Percentiles rank a stretch among this genome's conserved stretches.
phyloP scores from a whole-genome alignment of 2,888 invertebrate genomes.

The Pedicia rivosa region DNA sequence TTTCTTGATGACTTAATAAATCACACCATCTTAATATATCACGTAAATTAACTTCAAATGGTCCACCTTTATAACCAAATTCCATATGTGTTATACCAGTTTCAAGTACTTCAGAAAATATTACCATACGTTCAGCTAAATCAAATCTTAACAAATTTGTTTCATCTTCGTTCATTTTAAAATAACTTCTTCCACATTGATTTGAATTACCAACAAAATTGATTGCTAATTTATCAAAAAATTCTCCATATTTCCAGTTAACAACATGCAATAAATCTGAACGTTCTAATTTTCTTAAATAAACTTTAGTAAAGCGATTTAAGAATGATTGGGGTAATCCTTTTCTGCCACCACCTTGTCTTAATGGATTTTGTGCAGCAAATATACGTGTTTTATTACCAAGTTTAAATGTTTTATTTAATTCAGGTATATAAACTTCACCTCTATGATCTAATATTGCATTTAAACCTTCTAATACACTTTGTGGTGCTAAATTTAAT shows the following conservation, averaged over 20 bases:
- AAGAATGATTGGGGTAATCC: slow-evolving; percentile 93
- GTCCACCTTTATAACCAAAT: slow-evolving; percentile 73
- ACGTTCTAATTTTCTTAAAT: slow-evolving; percentile 43
- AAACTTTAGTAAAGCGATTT: slow-evolving; percentile 91
- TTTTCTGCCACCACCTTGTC: slow-evolving; percentile 90
- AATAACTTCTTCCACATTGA: neutral
- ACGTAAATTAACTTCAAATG: slow-evolving; percentile 95
- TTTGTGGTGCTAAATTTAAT: slow-evolving; percentile 94
- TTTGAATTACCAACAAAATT: slow-evolving; percentile 14
- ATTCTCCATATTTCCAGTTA: slow-evolving; percentile 21
- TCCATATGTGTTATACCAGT: slow-evolving; percentile 44
- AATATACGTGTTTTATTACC: slow-evolving; percentile 71
- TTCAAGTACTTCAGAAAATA: slow-evolving; percentile 56
- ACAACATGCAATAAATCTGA: slow-evolving; percentile 41
- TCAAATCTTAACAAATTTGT: slow-evolving; percentile 28
- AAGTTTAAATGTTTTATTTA: slow-evolving; percentile 71
- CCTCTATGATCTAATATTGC: slow-evolving; percentile 97
- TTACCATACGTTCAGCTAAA: slow-evolving; percentile 53
- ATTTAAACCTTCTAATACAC: slow-evolving; percentile 95
- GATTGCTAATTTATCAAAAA: slow-evolving; percentile 17
- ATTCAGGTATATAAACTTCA: slow-evolving; percentile 88
- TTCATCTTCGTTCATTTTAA: neutral
- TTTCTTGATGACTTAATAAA: slow-evolving; percentile 23
- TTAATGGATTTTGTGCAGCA: slow-evolving; percentile 93
- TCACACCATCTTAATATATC: slow-evolving; percentile 86